These are phyloP conservation scores for Sigmodon hispidus DNA, from an alignment of 2,113 vertebrate genomes.

Conservation along the genomic window DNA sequence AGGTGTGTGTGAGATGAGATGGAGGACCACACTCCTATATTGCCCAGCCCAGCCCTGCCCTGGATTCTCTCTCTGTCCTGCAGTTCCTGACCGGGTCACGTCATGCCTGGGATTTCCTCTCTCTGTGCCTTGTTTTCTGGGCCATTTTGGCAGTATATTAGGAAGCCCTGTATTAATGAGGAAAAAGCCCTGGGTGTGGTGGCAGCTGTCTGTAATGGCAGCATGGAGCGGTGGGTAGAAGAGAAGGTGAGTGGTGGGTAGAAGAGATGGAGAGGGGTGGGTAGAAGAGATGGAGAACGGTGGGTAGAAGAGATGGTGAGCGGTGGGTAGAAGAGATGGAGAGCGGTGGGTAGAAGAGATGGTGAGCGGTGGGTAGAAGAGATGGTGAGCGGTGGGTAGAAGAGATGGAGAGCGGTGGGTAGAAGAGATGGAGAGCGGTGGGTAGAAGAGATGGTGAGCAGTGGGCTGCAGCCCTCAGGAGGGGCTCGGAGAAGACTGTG, in stretches of 20 bases:
- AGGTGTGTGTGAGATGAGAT: not conserved
- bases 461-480: not conserved
- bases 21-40: not conserved
- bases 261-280: not conserved
- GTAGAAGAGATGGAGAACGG: not conserved
- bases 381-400: not conserved
- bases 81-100: not conserved
- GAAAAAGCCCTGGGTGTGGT: not conserved
- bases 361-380: not conserved
- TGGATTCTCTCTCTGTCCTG: not conserved
- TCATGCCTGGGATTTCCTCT: not conserved
- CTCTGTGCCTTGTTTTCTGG: not conserved
- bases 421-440: not conserved
- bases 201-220: not conserved
- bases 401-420: not conserved
- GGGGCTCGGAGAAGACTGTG: not conserved
- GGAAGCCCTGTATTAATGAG: not conserved
- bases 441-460: not conserved
- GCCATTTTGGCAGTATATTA: not conserved
- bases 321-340: not conserved
- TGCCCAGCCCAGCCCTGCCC: fast-evolving
- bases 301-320: not conserved
- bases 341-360: too few species aligned
- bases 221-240: not conserved
- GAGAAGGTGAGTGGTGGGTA: too few species aligned